phyloP scores from a whole-genome alignment of 53 echinoderm and acorn worm species.

The Glandiceps talaboti region DNA sequence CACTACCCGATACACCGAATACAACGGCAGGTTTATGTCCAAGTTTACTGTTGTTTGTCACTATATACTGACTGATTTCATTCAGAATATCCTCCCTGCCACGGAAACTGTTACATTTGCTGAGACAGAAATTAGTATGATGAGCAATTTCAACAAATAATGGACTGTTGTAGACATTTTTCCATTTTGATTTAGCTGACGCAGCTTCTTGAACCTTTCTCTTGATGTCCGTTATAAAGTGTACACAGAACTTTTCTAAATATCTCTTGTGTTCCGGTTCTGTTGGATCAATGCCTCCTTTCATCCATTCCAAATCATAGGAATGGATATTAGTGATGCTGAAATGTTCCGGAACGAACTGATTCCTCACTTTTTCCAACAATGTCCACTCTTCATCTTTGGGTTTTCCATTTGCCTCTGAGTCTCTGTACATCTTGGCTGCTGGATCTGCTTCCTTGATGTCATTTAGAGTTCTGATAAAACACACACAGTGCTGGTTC shows the following conservation, averaged over 20 bases:
- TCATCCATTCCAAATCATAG: constrained; percentile 34
- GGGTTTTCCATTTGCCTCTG: constrained; percentile 7
- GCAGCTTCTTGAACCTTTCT: constrained; percentile 18
- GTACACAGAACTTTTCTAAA: constrained; percentile 22
- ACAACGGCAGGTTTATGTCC: constrained; percentile 32
- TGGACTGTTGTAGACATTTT: constrained; percentile 31
- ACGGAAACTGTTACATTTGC: constrained; percentile 59
- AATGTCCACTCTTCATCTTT: constrained; percentile 25
- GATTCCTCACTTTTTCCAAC: constrained; percentile 30
- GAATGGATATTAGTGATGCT: constrained; percentile 30
- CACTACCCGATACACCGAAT: constrained; percentile 74
- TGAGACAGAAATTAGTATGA: constrained; percentile 74
- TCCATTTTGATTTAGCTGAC: neutral
- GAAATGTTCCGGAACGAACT: constrained; percentile 24
- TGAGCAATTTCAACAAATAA: constrained; percentile 55
- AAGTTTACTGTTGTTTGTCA: neutral
- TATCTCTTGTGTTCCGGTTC: constrained; percentile 31
- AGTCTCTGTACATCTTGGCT: constrained; percentile 30
- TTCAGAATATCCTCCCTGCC: constrained; percentile 67
- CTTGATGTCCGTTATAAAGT: constrained; percentile 42
- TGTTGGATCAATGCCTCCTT: constrained; percentile 15
- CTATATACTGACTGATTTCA: constrained; percentile 20
- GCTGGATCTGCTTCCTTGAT: constrained; percentile 32
- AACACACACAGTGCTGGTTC: constrained; percentile 58
- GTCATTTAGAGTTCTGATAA: constrained; percentile 48